Evolutionary conservation across 2,888 invertebrate genomes (phyloP).

Genomic region (Amblyjoppa proteus): DNA sequence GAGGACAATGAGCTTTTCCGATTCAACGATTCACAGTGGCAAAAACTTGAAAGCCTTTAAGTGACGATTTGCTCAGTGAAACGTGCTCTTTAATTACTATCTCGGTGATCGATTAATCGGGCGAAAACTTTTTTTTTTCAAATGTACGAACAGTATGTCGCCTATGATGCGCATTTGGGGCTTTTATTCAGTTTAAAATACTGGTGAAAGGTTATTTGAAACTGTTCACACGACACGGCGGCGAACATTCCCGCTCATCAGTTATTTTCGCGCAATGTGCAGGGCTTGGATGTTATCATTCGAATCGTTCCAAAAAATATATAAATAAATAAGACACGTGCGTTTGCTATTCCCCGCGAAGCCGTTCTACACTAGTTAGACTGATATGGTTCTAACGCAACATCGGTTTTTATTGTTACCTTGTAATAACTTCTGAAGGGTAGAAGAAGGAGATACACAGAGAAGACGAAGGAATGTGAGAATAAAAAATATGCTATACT

Average conservation of each 20-base stretch:
- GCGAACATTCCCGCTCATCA: slow-evolving; percentile 47
- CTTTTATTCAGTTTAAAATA: neutral
- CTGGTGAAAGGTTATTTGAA: neutral
- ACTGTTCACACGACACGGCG: slow-evolving; percentile 32
- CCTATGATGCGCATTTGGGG: neutral
- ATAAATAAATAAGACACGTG: slow-evolving; percentile 24
- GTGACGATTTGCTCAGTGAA: neutral
- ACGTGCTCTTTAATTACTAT: neutral
- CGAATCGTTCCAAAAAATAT: slow-evolving; percentile 4
- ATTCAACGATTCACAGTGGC: slow-evolving; percentile 9
- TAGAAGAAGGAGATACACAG: slow-evolving; percentile 6
- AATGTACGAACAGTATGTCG: neutral
- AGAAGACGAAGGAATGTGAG: slow-evolving; percentile 29
- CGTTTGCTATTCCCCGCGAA: slow-evolving; percentile 1
- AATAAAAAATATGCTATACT: slow-evolving; percentile 51
- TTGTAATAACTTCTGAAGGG: slow-evolving; percentile 50
- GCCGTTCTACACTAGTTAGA: slow-evolving; percentile 27
- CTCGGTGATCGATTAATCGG: neutral
- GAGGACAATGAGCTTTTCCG: neutral
- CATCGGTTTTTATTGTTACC: slow-evolving; percentile 59
- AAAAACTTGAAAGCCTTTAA: neutral
- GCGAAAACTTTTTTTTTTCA: neutral
- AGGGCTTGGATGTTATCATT: slow-evolving; percentile 21
- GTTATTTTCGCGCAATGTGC: slow-evolving; percentile 28
- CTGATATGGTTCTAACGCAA: slow-evolving; percentile 23